phyloP scores from a whole-genome alignment of 1,140 invertebrate species.

The Micrasema minimum region DNA sequence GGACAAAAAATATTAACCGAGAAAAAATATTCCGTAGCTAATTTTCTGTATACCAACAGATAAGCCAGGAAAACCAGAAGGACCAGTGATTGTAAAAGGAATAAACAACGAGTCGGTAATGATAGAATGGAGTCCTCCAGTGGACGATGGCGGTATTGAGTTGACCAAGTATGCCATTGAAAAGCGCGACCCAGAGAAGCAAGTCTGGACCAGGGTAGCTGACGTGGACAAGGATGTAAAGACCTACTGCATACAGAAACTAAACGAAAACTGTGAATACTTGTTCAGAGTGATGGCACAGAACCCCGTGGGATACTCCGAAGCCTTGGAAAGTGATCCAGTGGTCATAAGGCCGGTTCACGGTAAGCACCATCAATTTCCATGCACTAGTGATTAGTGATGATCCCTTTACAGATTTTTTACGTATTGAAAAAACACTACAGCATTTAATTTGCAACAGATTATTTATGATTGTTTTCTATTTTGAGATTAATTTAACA shows the following conservation, averaged over 20 bases:
- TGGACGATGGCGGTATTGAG: constrained; percentile 82
- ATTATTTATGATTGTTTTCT: too few relatives aligned
- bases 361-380: constrained; percentile 64
- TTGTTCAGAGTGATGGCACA: constrained; percentile 86
- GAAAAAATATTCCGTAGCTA: too few relatives aligned
- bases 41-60: too few relatives aligned
- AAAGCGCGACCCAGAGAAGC: constrained; percentile 76
- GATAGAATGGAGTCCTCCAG: constrained; percentile 84
- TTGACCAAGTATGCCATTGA: constrained; percentile 85
- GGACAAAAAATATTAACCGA: too few relatives aligned
- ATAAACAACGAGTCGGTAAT: constrained; percentile 78
- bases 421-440: too few relatives aligned
- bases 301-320: constrained; percentile 83
- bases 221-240: constrained; percentile 78
- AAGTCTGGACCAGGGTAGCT: constrained; percentile 80
- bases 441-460: too few relatives aligned
- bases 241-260: constrained; percentile 78
- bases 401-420: too few relatives aligned
- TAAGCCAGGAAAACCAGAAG: constrained; percentile 84
- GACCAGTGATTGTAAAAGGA: constrained; percentile 78
- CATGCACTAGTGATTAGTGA: too few relatives aligned
- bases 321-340: constrained; percentile 77
- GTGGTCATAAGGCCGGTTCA: constrained; percentile 73
- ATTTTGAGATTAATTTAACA: too few relatives aligned
- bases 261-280: constrained; percentile 83